Evolutionary conservation across 2,888 invertebrate genomes (phyloP), one percentile per base, ranked within the genome.

Genomic region (Eupithecia exiguata): DNA sequence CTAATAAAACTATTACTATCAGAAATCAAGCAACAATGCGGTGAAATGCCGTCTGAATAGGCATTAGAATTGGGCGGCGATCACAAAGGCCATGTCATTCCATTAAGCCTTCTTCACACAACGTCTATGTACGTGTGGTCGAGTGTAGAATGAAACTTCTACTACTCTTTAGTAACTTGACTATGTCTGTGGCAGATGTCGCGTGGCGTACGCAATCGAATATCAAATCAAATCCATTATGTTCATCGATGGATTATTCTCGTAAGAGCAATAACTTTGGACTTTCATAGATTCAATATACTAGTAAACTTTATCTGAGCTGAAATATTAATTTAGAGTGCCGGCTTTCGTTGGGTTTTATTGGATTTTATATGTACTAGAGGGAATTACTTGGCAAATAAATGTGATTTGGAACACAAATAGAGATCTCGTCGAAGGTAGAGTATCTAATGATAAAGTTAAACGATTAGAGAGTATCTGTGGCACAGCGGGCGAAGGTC

Each of bases 51-150:
- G 93, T 93, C 91, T 94, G 92, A 94, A 94, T 94, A 91, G 93
- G 93, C 94, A 93, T 93, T 92, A 90, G 93, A 94, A 94, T 94
- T 94, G 93, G 94, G 93, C 94, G 94, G 94, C 92, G 89, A 86
- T 88, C 85, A 93, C 94, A 94, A 94, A 94, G 94, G 91, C 91
- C 88, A 87, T 93, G 94, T 94, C 94, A 94, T 93, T 93, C 93
- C 91, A 94, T 94, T 94, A 94, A 93, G 92, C 92, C 92, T 92
- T 89, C 93, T 94, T 94, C 89, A 89, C 87, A 86, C 84, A 88
- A 38, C 36, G 65, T 84, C 86, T 30, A 30, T 30, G n/a, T 89
- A 89, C 91, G 94, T 93, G 93, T 93, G 75, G 75, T 75, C 75
- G 75, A 38, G 16, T 68, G 53, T 62, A 69, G 36, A 36, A 71